These are phyloP conservation scores for Lycaon pictus DNA, from an alignment of 2,113 vertebrate species.

Conservation along the genomic window DNA sequence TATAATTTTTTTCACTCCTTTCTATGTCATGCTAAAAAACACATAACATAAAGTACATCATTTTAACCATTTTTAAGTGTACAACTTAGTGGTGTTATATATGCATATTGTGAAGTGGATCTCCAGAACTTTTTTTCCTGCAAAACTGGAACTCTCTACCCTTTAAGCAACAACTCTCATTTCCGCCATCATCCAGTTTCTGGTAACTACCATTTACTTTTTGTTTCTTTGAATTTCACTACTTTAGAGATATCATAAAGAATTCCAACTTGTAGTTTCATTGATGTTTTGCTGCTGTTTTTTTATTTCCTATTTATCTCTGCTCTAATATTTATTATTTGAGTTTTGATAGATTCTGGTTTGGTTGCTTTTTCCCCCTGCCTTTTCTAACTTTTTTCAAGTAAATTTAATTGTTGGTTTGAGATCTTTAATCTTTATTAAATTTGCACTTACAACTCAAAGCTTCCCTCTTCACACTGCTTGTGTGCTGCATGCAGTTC, in stretches of 20 bases:
- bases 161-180: not conserved
- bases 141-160: not conserved
- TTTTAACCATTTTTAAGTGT: not conserved
- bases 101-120: not conserved
- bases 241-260: no score
- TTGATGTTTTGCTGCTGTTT: not conserved
- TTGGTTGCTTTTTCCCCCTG: not conserved
- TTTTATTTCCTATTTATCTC: not conserved
- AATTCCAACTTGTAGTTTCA: no score
- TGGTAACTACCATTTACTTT: not conserved
- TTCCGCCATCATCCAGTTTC: not conserved
- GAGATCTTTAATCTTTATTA: not conserved
- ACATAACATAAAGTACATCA: not conserved
- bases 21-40: not conserved
- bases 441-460: not conserved
- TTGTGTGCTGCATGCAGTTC: not conserved
- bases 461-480: not conserved
- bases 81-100: not conserved
- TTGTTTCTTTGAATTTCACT: not conserved
- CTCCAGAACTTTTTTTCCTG: not conserved
- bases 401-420: not conserved
- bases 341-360: not conserved
- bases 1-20: not conserved
- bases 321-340: not conserved
- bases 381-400: not conserved